A percentile compares a stretch with the other conserved stretches of the same genome.
Conservation (phyloP, 2,797 vertebrate genomes). For the Pristis pectinata region DNA sequence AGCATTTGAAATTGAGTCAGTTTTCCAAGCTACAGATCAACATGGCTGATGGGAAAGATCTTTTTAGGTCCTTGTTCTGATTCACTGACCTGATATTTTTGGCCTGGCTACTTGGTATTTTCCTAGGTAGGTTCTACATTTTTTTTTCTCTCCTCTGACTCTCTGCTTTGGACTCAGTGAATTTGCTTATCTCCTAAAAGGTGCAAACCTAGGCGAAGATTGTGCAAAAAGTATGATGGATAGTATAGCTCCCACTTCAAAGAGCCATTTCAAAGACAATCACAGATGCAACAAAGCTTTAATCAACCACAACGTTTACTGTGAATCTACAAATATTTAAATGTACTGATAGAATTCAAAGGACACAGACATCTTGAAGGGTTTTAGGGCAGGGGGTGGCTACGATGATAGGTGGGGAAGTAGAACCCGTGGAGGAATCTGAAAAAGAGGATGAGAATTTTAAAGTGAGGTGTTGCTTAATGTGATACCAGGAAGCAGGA, state of each 20-base stretch:
- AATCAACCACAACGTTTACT: neutral
- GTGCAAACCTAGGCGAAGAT: neutral
- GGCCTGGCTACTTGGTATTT: neutral
- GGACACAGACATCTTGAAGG: no score
- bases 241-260: neutral
- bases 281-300: neutral
- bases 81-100: neutral
- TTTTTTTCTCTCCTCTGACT: neutral
- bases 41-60: neutral
- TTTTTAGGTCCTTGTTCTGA: neutral
- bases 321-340: neutral
- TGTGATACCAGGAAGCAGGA: no score
- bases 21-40: neutral
- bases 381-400: no score
- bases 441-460: no score
- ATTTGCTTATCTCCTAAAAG: neutral
- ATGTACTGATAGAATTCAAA: neutral
- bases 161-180: neutral
- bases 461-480: no score
- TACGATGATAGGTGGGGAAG: no score
- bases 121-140: neutral
- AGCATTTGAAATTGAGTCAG: conserved; percentile 17
- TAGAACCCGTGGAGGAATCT: no score
- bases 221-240: neutral
- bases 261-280: neutral